phyloP scores from a whole-genome alignment of 2,797 vertebrate species.

The Triplophysa bombifrons region DNA sequence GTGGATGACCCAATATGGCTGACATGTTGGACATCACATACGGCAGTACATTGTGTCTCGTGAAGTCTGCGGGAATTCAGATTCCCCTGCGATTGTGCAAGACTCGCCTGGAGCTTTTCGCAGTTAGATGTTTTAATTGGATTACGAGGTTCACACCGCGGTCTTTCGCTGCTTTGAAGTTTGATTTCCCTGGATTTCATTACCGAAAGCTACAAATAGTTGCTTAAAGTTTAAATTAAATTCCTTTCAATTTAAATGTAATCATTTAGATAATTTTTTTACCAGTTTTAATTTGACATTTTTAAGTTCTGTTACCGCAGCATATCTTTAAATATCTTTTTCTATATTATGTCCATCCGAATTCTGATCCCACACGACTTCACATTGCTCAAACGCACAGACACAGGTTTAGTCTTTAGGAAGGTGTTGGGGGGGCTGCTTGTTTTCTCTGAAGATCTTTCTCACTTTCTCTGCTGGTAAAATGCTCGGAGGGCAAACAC shows the following conservation, averaged over 20 bases:
- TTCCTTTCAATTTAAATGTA: too few species aligned
- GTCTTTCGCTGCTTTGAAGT: constrained; percentile 53
- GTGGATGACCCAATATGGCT: constrained; percentile 53
- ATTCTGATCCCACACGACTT: constrained; percentile 41
- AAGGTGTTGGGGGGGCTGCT: constrained; percentile 40
- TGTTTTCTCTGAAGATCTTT: constrained; percentile 52
- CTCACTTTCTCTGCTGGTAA: constrained; percentile 50
- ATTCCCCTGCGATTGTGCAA: constrained; percentile 8
- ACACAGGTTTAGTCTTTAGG: constrained; percentile 35
- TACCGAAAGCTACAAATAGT: constrained; percentile 45
- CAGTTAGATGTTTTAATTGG: constrained; percentile 54
- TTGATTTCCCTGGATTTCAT: constrained; percentile 40
- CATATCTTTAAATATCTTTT: not conserved
- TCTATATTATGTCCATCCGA: not conserved
- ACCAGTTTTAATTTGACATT: too few species aligned
- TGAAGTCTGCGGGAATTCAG: constrained; percentile 10
- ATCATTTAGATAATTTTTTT: too few species aligned
- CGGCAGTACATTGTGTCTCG: constrained; percentile 2
- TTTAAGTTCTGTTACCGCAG: not conserved
- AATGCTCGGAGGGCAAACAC: constrained; percentile 55
- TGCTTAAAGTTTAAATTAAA: too few species aligned
- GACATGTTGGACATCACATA: constrained; percentile 11
- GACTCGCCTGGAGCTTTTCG: constrained; percentile 34
- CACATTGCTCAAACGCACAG: constrained; percentile 34
- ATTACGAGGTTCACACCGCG: constrained; percentile 26